phyloP scores from a whole-genome alignment of 2,888 invertebrate species.

The Pelosia muscerda region DNA sequence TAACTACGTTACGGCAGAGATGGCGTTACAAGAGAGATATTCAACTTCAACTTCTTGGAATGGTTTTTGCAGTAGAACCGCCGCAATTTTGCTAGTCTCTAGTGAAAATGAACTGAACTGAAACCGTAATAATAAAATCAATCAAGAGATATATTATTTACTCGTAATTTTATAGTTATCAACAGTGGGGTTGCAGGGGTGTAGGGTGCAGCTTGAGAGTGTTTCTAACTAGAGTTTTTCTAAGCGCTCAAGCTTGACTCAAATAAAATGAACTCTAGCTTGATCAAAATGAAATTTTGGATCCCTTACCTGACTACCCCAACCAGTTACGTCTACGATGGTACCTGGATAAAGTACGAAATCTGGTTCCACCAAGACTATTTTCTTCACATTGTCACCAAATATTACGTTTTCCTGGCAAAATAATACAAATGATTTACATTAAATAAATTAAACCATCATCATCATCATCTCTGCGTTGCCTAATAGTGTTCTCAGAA shows the following conservation, averaged over 20 bases:
- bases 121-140: no score
- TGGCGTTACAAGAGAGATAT: background rate
- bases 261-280: background rate
- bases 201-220: no score
- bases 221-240: background rate
- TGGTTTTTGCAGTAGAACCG: no score
- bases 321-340: conserved; percentile 64
- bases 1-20: background rate
- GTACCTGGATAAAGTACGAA: conserved; percentile 51
- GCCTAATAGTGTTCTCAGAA: background rate
- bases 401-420: conserved; percentile 64
- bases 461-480: no score
- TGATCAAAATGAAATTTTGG: conserved; percentile 17
- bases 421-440: conserved; percentile 12
- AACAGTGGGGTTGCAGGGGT: no score
- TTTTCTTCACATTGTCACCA: conserved; percentile 59
- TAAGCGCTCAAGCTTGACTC: no score
- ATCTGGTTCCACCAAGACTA: conserved; percentile 60
- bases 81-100: no score
- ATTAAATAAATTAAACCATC: no score
- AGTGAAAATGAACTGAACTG: no score
- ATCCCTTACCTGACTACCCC: conserved; percentile 67
- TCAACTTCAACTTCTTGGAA: background rate
- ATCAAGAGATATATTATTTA: no score
- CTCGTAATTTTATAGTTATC: no score